Percentiles rank a stretch among this genome's conserved stretches.
phyloP scores from a whole-genome alignment of 2,113 vertebrate genomes.

The Lynx canadensis region DNA sequence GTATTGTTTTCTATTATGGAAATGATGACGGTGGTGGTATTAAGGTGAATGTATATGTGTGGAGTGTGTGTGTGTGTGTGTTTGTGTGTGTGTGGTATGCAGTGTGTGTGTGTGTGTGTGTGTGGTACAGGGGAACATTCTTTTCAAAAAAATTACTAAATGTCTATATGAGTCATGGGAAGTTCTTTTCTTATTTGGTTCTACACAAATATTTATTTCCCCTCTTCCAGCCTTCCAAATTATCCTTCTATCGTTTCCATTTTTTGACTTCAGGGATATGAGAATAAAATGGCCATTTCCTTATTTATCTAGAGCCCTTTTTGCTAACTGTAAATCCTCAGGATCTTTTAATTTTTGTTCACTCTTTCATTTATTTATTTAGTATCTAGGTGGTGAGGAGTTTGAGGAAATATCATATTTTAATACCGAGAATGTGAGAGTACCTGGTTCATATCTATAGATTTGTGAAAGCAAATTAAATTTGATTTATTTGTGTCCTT shows the following conservation, averaged over 20 bases:
- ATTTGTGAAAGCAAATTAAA: background rate
- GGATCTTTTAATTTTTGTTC: background rate
- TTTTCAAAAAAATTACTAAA: background rate
- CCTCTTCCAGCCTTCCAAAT: background rate
- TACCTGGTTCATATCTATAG: background rate
- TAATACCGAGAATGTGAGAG: background rate
- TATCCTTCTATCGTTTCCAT: background rate
- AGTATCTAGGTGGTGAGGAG: background rate
- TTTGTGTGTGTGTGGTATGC: too few relatives aligned
- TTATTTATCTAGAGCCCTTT: background rate
- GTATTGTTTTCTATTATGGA: background rate
- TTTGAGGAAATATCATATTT: background rate
- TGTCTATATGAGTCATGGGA: background rate
- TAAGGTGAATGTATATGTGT: background rate
- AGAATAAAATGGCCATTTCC: background rate
- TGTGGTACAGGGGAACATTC: background rate
- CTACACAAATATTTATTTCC: background rate
- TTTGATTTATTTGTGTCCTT: background rate
- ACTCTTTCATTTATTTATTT: background rate
- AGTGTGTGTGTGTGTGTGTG: too few relatives aligned
- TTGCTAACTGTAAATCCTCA: background rate
- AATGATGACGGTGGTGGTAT: background rate
- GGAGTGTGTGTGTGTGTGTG: background rate
- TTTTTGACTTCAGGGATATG: background rate
- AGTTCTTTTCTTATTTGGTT: background rate